Base-by-base conservation (phyloP, 1,140 invertebrate genomes). In the Aphelinus certus region DNA sequence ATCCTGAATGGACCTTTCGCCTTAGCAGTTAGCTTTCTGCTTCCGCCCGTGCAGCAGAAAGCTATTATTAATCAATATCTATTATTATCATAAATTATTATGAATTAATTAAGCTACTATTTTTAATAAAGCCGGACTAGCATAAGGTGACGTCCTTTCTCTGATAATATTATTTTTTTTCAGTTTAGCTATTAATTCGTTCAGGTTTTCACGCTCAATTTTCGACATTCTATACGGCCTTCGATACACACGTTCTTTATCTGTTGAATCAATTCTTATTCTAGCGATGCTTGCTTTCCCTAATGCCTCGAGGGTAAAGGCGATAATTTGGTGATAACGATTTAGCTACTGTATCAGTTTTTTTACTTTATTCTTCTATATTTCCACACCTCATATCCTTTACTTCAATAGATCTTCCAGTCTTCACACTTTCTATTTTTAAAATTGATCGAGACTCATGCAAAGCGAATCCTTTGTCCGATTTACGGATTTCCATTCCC, bases 1-100 rank as follows among this genome's bases (percentile, higher is more conserved):
- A 85, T 73, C 66, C 75, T 78, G 76, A 82, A 85, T 6, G 80
- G 79, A 3, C 81, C 81, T 51, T 79, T 80, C n/a, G 73, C 74
- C 65, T 77, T 81, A 0, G 77, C 61, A 3, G 60, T 26, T 6
- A 82, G 56, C 55, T 81, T 82, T 7, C 61, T 56, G 64, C 79
- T 81, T 5, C 69, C 53, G 3, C 79, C 79, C 7, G 76, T 78
- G n/a, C n/a, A n/a, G n/a, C n/a, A n/a, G n/a, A n/a, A n/a, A n/a
- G n/a, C n/a, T n/a, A n/a, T n/a, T n/a, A n/a, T n/a, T n/a, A n/a
- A n/a, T n/a, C n/a, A n/a, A n/a, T n/a, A n/a, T n/a, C n/a, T n/a
- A n/a, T n/a, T n/a, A n/a, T n/a, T n/a, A n/a, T n/a, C n/a, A n/a
- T n/a, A n/a, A n/a, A n/a, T n/a, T n/a, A n/a, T n/a, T n/a, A n/a